A percentile compares a stretch with the other conserved stretches of the same genome.
Conservation (phyloP, 2,113 vertebrate species). For the Vulpes ferrilata region DNA sequence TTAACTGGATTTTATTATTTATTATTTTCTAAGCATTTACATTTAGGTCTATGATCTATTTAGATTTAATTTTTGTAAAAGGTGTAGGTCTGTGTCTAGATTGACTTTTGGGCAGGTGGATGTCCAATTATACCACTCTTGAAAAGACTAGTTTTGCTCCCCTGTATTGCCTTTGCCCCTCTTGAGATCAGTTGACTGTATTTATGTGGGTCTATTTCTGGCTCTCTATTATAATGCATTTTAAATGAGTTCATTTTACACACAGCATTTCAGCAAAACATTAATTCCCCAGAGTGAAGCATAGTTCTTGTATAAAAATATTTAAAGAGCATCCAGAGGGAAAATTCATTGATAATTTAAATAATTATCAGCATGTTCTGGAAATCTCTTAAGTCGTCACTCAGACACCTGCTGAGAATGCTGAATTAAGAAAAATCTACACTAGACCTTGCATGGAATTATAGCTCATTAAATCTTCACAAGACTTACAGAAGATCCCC, state of each 20-base stretch:
- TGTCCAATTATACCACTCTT: neutral
- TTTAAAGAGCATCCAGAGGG: neutral
- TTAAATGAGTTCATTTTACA: conserved; percentile 52
- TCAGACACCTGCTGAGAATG: neutral
- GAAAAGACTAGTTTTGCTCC: neutral
- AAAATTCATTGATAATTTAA: conserved; percentile 25
- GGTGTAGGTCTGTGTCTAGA: neutral
- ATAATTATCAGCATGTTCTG: conserved; percentile 10
- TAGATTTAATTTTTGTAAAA: neutral
- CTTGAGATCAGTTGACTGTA: neutral
- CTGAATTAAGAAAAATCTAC: conserved; percentile 6
- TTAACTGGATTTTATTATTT: neutral
- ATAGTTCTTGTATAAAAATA: conserved; percentile 29
- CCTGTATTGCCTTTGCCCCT: neutral
- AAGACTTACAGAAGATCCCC: neutral
- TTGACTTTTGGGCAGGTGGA: neutral
- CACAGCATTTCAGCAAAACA: conserved; percentile 35
- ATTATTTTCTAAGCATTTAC: neutral
- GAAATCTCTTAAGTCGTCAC: neutral
- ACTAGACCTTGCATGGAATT: neutral
- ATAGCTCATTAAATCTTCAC: neutral
- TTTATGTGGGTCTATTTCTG: neutral
- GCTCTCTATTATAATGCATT: neutral
- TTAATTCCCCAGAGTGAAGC: neutral
- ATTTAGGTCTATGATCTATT: neutral